Conservation (phyloP, 2,888 invertebrate species). For the Eledone cirrhosa region DNA sequence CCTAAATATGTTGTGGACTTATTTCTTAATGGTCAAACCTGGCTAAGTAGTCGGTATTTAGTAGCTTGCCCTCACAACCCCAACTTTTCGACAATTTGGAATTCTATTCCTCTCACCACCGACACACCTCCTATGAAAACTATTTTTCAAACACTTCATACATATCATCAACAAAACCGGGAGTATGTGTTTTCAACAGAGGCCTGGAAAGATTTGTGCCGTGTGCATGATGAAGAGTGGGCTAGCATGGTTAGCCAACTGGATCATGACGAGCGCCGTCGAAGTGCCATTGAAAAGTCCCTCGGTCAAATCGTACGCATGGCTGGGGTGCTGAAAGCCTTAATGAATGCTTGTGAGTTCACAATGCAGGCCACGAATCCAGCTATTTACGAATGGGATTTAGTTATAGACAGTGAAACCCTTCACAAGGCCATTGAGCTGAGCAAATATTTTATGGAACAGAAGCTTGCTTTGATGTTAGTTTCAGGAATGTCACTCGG, state of each 20-base stretch:
- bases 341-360: slow-evolving; percentile 32
- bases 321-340: slow-evolving; percentile 40
- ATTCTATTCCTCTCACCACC: slow-evolving; percentile 12
- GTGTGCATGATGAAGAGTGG: slow-evolving; percentile 42
- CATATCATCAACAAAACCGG: slow-evolving; percentile 33
- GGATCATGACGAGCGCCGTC: slow-evolving; percentile 37
- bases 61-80: slow-evolving; percentile 39
- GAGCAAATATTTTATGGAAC: slow-evolving; percentile 43
- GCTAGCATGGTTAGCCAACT: slow-evolving; percentile 39
- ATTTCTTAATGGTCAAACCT: slow-evolving; percentile 34
- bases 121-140: slow-evolving; percentile 31
- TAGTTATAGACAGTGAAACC: slow-evolving; percentile 35
- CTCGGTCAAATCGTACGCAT: slow-evolving; percentile 42
- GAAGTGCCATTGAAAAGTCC: slow-evolving; percentile 38
- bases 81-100: slow-evolving; percentile 30
- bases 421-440: slow-evolving; percentile 35
- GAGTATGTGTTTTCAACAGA: slow-evolving; percentile 38
- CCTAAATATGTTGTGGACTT: slow-evolving; percentile 39
- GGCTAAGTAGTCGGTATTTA: slow-evolving; percentile 38
- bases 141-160: slow-evolving; percentile 36
- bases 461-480: slow-evolving; percentile 42
- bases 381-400: slow-evolving; percentile 30
- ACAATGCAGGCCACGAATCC: slow-evolving; percentile 27
- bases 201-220: slow-evolving; percentile 39
- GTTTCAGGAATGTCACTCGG: slow-evolving; percentile 34